Conservation (phyloP, 2,113 vertebrate species). For the Leptosomus discolor region DNA sequence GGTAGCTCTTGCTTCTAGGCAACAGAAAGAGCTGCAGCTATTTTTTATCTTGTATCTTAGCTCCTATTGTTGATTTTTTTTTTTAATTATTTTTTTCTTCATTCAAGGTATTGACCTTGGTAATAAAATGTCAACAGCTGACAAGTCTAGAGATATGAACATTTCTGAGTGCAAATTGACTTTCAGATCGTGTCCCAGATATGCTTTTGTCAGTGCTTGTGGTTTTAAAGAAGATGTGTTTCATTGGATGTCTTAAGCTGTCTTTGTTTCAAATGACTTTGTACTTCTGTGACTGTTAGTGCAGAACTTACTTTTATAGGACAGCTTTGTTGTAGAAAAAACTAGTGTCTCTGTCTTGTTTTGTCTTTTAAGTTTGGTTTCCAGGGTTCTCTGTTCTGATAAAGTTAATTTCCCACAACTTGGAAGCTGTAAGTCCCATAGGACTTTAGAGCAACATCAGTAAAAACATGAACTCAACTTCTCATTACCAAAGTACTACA, state of each 20-base stretch:
- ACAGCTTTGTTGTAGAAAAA: neutral
- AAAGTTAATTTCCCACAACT: constrained; percentile 13
- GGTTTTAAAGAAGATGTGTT: neutral
- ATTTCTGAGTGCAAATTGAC: neutral
- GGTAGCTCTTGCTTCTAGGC: neutral
- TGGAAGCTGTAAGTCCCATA: neutral
- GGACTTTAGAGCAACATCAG: constrained; percentile 18
- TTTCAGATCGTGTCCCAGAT: neutral
- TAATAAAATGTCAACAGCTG: neutral
- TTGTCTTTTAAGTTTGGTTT: neutral
- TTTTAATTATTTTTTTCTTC: neutral
- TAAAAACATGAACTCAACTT: neutral
- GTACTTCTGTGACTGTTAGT: neutral
- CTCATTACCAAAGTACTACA: neutral
- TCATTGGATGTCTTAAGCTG: neutral
- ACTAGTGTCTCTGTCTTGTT: neutral
- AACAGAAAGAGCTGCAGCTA: neutral
- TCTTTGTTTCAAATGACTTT: neutral
- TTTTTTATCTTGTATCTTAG: neutral
- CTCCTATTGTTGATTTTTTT: neutral
- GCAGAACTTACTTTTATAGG: neutral
- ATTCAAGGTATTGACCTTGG: neutral
- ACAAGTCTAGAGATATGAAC: neutral
- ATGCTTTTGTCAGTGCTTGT: neutral
- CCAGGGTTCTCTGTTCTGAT: neutral